Base-by-base conservation (phyloP, 2,888 invertebrate genomes). In the Ophioninae sp. region DNA sequence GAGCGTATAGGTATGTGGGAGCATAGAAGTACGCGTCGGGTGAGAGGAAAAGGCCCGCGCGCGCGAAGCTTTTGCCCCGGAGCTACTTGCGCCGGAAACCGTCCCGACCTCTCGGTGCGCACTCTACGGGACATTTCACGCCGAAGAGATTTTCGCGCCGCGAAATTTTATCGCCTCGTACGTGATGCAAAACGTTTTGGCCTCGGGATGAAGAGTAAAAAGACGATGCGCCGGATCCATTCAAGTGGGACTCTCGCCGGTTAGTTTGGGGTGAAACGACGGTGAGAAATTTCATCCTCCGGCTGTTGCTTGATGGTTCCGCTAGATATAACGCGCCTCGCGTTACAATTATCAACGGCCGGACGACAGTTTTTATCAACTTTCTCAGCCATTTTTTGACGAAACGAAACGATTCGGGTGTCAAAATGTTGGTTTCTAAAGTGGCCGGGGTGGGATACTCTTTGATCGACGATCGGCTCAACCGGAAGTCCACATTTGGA, bases 41-140 rank as follows among this genome's bases (percentile, higher is more conserved):
- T 30, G 50, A 62, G 70, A 13, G 75, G 57, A 72, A 75, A 67
- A 79, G 74, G 72, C 79, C 20, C 50, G 50, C 50, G 50, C 50
- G 50, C 50, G 13, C 70, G 74, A 84, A 64, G 81, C 79, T 78
- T 50, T 68, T 64, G 79, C 81, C 84, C 83, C 61, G 69, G 67
- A 50, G 81, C 80, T 59, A 39, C 44, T 64, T 13, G 50, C 72
- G 39, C 59, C 56, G 69, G 65, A 81, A 79, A 79, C 70, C 57
- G 57, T 59, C 61, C 61, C 23, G 61, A 69, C 64, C 30, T 74
- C 73, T 44, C 59, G 7, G 44, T 72, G 50, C 50, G 50, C 50
- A 50, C 50, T 50, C 50, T 3, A 69, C 62, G 21, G 75, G 65
- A 30, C 65, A 20, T 39, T 65, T 17, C 75, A 75, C 75, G 56